Conservation (phyloP, 1,140 invertebrate genomes). For the Temnothorax nylanderi region DNA sequence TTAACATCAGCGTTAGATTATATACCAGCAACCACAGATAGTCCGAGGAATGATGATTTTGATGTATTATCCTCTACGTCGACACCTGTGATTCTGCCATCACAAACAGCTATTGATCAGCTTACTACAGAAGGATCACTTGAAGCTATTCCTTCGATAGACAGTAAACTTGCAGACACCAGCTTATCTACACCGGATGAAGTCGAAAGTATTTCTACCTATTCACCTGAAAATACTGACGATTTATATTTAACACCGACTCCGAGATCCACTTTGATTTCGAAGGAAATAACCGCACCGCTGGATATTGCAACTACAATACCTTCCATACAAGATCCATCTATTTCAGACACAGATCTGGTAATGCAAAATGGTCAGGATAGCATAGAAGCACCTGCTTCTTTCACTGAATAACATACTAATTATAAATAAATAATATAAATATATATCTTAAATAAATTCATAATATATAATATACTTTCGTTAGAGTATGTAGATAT, state of each 20-base stretch:
- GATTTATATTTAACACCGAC: neutral
- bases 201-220: neutral
- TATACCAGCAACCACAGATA: neutral
- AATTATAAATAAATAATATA: neutral
- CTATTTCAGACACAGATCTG: slow-evolving; percentile 25
- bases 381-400: neutral
- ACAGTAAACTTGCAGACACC: neutral
- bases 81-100: neutral
- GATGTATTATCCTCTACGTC: neutral
- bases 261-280: neutral
- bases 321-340: neutral
- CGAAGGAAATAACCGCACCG: neutral
- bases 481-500: neutral
- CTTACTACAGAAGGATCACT: neutral
- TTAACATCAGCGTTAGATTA: neutral
- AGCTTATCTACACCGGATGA: neutral
- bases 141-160: neutral
- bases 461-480: neutral
- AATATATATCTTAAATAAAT: neutral
- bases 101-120: neutral
- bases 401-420: neutral
- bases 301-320: neutral
- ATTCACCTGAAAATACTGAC: neutral
- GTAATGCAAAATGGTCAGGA: neutral
- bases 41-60: neutral